phyloP scores from a whole-genome alignment of 2,113 vertebrate genomes.

The Calyptommatus sinebrachiatus region DNA sequence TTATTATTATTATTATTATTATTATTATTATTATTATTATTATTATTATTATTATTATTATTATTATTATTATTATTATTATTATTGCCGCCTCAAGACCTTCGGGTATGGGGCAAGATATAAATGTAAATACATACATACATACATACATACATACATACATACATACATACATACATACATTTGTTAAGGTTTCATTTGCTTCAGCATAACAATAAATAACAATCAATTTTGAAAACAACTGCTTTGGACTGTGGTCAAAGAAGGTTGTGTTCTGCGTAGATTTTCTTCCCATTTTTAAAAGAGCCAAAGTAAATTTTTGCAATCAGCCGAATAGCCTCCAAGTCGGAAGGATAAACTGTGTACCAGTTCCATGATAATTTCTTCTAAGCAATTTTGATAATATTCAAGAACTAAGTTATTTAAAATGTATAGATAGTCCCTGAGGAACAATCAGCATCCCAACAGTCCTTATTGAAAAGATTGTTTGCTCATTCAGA shows the following conservation, averaged over 20 bases:
- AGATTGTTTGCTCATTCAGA: not conserved
- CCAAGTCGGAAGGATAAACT: not conserved
- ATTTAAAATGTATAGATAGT: not conserved
- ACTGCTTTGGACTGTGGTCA: not conserved
- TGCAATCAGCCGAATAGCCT: not conserved
- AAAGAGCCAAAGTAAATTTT: not conserved
- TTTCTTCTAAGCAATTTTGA: constrained; percentile 10
- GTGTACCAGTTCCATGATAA: not conserved
- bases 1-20: too few species aligned
- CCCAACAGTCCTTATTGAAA: not conserved
- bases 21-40: too few species aligned
- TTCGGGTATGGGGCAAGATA: too few species aligned
- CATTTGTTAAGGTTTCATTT: not conserved
- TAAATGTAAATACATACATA: too few species aligned
- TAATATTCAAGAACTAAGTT: constrained; percentile 21
- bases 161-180: too few species aligned
- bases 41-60: too few species aligned
- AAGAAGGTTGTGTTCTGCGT: constrained; percentile 21
- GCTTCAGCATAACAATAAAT: not conserved
- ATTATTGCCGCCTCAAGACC: too few species aligned
- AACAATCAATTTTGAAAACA: not conserved
- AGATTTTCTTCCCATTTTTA: constrained; percentile 14
- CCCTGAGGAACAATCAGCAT: constrained; percentile 9
- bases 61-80: too few species aligned
- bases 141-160: too few species aligned